A percentile compares a stretch with the other conserved stretches of the same genome.
Conservation (phyloP, 37 sponge, comb jelly and placozoan genomes). For the Ephydatia muelleri region DNA sequence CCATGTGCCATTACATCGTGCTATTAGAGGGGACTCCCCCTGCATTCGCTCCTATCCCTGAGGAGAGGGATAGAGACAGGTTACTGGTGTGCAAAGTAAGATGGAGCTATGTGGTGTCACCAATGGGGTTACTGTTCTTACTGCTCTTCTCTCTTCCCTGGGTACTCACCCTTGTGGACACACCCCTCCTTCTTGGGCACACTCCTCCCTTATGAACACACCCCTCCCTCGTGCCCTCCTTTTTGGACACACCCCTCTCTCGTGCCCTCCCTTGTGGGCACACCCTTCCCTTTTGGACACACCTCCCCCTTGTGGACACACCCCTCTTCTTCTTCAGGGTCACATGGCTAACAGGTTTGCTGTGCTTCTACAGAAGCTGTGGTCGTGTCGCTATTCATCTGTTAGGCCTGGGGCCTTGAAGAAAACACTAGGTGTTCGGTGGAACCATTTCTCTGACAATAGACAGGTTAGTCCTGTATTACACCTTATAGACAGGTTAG, state of each 20-base stretch:
- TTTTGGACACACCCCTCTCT: not conserved
- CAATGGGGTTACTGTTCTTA: not conserved
- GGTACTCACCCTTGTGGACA: not conserved
- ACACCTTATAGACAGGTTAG: no score
- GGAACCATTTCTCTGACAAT: constrained; percentile 60
- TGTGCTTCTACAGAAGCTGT: constrained; percentile 57
- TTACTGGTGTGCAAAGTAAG: not conserved
- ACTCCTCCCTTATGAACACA: no score
- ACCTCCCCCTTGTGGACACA: no score
- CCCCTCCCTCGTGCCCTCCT: not conserved
- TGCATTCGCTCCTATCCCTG: not conserved
- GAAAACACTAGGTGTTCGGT: constrained; percentile 47
- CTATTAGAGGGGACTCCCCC: not conserved
- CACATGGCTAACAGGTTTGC: constrained; percentile 32
- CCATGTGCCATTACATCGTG: not conserved
- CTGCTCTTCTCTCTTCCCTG: not conserved
- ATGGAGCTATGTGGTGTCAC: not conserved
- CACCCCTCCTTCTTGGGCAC: not conserved
- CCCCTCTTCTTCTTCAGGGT: constrained; percentile 7
- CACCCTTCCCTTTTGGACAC: not conserved
- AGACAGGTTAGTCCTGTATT: constrained; percentile 66
- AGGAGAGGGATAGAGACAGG: not conserved
- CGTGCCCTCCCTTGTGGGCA: not conserved
- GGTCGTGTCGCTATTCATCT: constrained; percentile 63
- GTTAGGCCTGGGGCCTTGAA: constrained; percentile 54